A percentile compares a stretch with the other conserved stretches of the same genome.
phyloP scores from a whole-genome alignment of 2,888 invertebrate genomes.

The Hylaea fasciaria region DNA sequence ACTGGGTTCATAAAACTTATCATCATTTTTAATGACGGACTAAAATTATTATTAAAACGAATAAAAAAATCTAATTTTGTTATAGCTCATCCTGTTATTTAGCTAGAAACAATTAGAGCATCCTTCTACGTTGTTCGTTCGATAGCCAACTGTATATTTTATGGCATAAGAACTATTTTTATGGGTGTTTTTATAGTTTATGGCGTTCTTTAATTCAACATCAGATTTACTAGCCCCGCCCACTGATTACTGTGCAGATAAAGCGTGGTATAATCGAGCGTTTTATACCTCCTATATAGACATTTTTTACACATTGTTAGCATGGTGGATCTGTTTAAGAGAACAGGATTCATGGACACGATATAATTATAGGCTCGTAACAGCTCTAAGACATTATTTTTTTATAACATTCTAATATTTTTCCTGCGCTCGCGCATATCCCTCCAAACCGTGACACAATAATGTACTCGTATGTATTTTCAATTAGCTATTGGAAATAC shows the following conservation, averaged over 20 bases:
- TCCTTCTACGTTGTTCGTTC: constrained; percentile 2
- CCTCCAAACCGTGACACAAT: no score
- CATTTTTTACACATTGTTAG: constrained; percentile 78
- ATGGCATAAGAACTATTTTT: constrained; percentile 13
- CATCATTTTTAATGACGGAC: background rate
- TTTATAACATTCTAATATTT: no score
- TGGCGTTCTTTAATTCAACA: constrained; percentile 55
- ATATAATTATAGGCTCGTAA: background rate
- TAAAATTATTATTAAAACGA: background rate
- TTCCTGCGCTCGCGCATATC: no score
- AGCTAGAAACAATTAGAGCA: constrained; percentile 43
- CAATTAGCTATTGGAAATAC: no score
- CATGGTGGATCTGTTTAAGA: constrained; percentile 30
- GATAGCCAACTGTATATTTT: constrained; percentile 9
- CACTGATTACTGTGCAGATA: constrained; percentile 79
- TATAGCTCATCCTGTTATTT: constrained; percentile 61
- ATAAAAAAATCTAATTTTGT: constrained; percentile 21
- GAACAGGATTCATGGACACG: constrained; percentile 20
- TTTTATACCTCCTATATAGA: constrained; percentile 68
- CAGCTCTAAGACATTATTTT: no score
- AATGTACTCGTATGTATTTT: no score
- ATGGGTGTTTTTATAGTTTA: constrained; percentile 11
- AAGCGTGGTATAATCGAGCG: constrained; percentile 76
- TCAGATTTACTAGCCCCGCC: constrained; percentile 57
- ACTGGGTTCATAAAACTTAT: background rate